Conservation (phyloP, 37 sponge, comb jelly and placozoan species). For the Oopsacas minuta region DNA sequence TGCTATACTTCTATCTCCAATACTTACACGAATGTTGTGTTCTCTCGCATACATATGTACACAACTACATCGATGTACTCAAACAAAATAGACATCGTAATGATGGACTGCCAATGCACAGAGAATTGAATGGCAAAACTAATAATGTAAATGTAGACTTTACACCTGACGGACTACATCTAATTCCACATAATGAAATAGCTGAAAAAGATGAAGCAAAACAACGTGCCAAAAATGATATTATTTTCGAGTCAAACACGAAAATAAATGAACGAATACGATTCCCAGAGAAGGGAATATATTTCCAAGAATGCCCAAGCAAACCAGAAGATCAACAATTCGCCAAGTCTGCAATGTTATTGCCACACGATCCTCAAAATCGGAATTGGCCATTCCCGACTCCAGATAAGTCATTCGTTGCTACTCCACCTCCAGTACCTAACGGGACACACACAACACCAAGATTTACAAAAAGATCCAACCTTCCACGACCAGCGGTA, state of each 20-base stretch:
- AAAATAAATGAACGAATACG: neutral
- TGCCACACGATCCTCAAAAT: neutral
- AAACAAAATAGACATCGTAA: neutral
- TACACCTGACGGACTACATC: neutral
- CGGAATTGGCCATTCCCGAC: neutral
- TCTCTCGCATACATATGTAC: neutral
- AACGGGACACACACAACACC: neutral
- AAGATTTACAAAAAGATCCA: conserved; percentile 15
- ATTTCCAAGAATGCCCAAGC: neutral
- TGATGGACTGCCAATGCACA: neutral
- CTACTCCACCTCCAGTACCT: neutral
- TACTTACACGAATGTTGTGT: neutral
- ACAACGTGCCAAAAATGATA: neutral
- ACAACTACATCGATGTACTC: neutral
- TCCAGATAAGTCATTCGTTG: neutral
- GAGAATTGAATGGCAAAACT: neutral
- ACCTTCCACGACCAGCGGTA: conserved; percentile 20
- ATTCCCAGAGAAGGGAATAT: neutral
- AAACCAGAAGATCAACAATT: neutral
- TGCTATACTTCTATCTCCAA: neutral
- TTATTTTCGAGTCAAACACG: neutral
- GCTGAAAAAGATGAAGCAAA: neutral
- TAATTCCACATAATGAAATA: neutral
- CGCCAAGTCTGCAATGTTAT: neutral
- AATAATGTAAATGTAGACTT: neutral